These are phyloP conservation scores for Bradypodion pumilum DNA, from an alignment of 2,797 vertebrate species.

Conservation along the genomic window DNA sequence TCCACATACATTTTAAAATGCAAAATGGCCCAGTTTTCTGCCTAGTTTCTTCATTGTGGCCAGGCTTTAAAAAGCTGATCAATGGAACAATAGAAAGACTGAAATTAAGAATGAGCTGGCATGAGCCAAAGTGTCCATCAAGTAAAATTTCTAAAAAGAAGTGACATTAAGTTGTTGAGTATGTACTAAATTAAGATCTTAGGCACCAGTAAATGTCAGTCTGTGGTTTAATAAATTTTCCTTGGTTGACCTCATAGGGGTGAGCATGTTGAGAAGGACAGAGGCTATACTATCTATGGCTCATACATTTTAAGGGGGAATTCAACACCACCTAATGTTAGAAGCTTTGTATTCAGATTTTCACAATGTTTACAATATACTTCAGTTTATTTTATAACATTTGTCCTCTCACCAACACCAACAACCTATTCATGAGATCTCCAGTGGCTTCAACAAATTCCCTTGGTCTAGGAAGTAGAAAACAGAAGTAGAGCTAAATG, in stretches of 20 bases:
- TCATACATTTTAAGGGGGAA: background rate
- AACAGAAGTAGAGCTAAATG: background rate
- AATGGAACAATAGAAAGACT: background rate
- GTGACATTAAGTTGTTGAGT: background rate
- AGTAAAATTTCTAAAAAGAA: background rate
- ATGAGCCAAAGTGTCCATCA: background rate
- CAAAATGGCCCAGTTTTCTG: background rate
- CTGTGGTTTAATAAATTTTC: background rate
- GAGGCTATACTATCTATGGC: background rate
- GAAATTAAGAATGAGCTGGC: background rate
- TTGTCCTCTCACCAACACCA: background rate
- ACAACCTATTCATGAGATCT: background rate
- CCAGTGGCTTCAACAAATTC: background rate
- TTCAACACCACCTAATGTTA: background rate
- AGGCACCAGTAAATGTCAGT: background rate
- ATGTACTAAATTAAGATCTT: background rate
- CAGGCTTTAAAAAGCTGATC: background rate
- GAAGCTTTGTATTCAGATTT: background rate
- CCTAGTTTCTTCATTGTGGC: background rate
- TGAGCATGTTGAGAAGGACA: background rate
- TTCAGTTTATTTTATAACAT: background rate
- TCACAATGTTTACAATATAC: background rate
- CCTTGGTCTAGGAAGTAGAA: background rate
- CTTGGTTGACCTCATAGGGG: background rate
- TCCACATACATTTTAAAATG: background rate